These are phyloP conservation scores for Actinemys pallida DNA, from an alignment of 2,113 vertebrate species.

Conservation along the genomic window DNA sequence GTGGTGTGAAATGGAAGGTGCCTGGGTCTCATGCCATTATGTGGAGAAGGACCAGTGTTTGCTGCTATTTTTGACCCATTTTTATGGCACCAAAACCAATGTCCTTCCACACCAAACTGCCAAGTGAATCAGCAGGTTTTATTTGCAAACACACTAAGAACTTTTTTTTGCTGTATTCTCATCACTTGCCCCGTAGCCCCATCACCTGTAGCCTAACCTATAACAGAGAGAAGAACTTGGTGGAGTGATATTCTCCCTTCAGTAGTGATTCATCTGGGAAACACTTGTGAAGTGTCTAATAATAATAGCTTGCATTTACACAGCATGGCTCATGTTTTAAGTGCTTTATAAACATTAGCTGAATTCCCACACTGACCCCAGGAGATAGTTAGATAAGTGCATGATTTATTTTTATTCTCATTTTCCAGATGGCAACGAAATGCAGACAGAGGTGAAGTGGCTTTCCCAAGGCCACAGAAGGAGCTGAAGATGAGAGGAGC, in stretches of 20 bases:
- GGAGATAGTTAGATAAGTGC: conserved; percentile 72
- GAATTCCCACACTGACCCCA: conserved; percentile 69
- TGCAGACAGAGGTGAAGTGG: conserved; percentile 40
- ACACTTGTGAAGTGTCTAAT: conserved; percentile 74
- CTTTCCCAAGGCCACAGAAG: conserved; percentile 72
- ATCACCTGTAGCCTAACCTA: conserved; percentile 20
- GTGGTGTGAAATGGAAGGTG: not conserved
- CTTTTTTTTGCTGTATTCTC: not conserved
- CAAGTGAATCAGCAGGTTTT: conserved; percentile 8
- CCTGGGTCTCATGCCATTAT: not conserved
- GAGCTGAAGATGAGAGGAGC: conserved; percentile 70
- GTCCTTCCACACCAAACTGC: no score
- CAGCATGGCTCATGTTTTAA: conserved; percentile 73
- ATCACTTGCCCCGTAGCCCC: not conserved
- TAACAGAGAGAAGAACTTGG: conserved; percentile 74
- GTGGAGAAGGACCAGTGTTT: not conserved
- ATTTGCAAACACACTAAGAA: conserved; percentile 16
- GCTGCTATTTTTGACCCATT: not conserved
- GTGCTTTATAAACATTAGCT: conserved; percentile 69
- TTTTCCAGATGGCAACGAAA: conserved; percentile 71
- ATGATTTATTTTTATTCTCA: conserved; percentile 77
- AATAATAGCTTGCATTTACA: conserved; percentile 65
- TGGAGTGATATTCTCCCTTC: conserved; percentile 71
- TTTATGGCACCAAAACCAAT: no score
- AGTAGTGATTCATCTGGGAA: conserved; percentile 71